A percentile compares a stretch with the other conserved stretches of the same genome.
phyloP scores from a whole-genome alignment of 2,888 invertebrate genomes.

The Biston stratarius region DNA sequence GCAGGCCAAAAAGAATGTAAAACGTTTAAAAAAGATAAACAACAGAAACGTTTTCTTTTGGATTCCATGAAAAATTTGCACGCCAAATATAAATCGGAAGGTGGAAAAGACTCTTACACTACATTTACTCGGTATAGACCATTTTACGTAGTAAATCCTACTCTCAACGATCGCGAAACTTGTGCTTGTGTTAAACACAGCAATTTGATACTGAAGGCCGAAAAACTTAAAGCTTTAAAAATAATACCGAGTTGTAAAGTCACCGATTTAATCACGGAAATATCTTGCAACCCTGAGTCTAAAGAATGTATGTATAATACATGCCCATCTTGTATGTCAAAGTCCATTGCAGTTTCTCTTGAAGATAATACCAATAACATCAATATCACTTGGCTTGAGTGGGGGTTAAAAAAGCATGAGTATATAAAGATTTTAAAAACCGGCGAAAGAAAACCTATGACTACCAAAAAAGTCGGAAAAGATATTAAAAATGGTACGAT shows the following conservation, averaged over 20 bases:
- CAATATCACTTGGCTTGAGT: conserved; percentile 33
- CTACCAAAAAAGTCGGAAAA: conserved; percentile 5
- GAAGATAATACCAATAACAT: conserved; percentile 13
- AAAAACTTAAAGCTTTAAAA: conserved; percentile 19
- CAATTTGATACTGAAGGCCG: conserved; percentile 33
- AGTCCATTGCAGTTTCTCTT: background rate
- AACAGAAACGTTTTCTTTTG: conserved; percentile 31
- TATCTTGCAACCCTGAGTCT: conserved; percentile 6
- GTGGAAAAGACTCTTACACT: conserved; percentile 28
- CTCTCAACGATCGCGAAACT: conserved; percentile 26
- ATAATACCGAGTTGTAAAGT: conserved; percentile 5
- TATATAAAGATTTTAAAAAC: conserved; percentile 7
- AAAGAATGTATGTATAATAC: conserved; percentile 11
- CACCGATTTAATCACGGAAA: background rate
- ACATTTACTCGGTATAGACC: conserved; percentile 31
- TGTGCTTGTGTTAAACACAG: conserved; percentile 33
- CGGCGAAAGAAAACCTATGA: conserved; percentile 9
- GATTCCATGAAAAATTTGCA: conserved; percentile 28
- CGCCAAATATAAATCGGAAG: conserved; percentile 36
- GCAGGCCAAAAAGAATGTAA: conserved; percentile 33
- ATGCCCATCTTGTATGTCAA: conserved; percentile 3
- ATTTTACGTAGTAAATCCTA: conserved; percentile 35
- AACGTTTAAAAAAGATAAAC: conserved; percentile 32
- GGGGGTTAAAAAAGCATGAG: conserved; percentile 30
- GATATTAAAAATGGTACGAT: conserved; percentile 5